Evolutionary conservation across 2,888 invertebrate genomes (phyloP), one percentile per base, ranked within the genome.

Genomic region (Alitta virens): DNA sequence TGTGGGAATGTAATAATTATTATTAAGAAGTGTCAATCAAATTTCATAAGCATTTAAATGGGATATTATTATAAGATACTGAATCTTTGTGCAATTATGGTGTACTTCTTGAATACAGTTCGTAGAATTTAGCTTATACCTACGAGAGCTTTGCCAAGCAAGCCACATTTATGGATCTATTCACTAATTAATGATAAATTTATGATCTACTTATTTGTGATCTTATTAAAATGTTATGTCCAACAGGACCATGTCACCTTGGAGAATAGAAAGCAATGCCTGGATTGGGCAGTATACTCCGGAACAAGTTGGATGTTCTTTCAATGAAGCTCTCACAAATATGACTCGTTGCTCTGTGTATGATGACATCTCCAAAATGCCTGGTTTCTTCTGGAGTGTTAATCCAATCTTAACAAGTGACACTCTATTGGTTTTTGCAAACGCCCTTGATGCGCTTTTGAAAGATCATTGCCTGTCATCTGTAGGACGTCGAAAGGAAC

Each of bases 351-450:
- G 57, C 18, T 24, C 16, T 21, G 43, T 18, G 5, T 57, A 49
- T 26, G 33, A 46, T 26, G 43, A 16, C 18, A 26, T 46, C 23
- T 21, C 18, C 18, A 49, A 57, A n/a, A 18, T 52, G 21, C 51
- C 51, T n/a, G 33, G 26, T 5, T 38, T 27, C 25, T 26, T 16
- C 5, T 33, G 27, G 23, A 23, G 25, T 23, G 21, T 18, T 5
- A 24, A 33, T 16, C 21, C 49, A 12, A 9, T 9, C 2, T 9
- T 9, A 1, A 25, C 65, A 14, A 69, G 72, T n/a, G 74, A 75
- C 55, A 68, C 69, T 26, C 71, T 75, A 0, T 69, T 71, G 56
- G 72, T 69, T 1, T 67, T 72, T 43, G 73, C 72, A 2, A 53
- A 68, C 54, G 74, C 73, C 3, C 24, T 74, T 7, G 60, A 72